Evolutionary conservation across 2,888 invertebrate genomes (phyloP).

Genomic region (Pyrochroa serraticornis): DNA sequence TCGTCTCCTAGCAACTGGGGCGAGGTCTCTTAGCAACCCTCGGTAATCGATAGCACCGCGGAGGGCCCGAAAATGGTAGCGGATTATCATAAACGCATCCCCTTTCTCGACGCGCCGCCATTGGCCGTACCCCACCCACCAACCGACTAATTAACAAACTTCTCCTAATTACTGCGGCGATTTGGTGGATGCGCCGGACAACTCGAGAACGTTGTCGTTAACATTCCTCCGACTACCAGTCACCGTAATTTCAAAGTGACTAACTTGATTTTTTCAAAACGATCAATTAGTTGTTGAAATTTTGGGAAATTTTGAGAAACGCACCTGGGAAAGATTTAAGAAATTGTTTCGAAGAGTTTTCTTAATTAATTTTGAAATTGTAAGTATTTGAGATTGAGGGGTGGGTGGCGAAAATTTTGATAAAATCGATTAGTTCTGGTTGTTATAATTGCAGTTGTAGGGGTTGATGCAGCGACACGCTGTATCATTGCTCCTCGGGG

Average conservation of each 20-base stretch:
- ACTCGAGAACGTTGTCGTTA: no score
- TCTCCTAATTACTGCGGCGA: slow-evolving; percentile 27
- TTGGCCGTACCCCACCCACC: neutral
- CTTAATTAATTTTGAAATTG: neutral
- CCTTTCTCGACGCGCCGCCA: no score
- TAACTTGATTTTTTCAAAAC: neutral
- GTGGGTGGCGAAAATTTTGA: neutral
- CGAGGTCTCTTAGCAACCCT: slow-evolving; percentile 30
- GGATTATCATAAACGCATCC: slow-evolving; percentile 38
- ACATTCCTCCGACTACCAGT: slow-evolving; percentile 31
- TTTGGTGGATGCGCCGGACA: slow-evolving; percentile 7
- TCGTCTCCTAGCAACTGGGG: slow-evolving; percentile 28
- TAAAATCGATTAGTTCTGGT: slow-evolving; percentile 7
- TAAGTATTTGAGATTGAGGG: neutral
- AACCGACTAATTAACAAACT: slow-evolving; percentile 31
- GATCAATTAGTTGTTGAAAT: no score
- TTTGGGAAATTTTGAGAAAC: no score
- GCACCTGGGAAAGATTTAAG: no score
- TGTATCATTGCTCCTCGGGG: slow-evolving; percentile 14
- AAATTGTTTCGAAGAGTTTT: neutral
- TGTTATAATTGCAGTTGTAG: no score
- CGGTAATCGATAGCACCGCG: slow-evolving; percentile 31
- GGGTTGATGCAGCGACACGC: slow-evolving; percentile 12
- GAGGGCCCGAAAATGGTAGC: slow-evolving; percentile 39
- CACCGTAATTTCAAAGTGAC: slow-evolving; percentile 30